Conservation (phyloP, 1,140 invertebrate genomes). For the Callitettix versicolor region DNA sequence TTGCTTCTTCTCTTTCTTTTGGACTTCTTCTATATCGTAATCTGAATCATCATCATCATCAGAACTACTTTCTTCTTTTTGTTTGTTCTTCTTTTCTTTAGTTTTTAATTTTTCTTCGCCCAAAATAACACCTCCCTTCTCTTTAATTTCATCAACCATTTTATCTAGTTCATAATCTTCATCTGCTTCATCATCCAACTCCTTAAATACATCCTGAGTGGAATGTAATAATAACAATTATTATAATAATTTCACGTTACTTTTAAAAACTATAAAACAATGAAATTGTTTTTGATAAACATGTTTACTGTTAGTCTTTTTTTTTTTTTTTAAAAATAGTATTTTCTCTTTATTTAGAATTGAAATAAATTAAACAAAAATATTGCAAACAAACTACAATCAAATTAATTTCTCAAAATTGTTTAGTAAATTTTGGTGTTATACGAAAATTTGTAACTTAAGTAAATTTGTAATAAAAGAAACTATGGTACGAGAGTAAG, state of each 20-base stretch:
- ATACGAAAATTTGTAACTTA: too few relatives aligned
- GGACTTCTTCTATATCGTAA: slow-evolving; percentile 46
- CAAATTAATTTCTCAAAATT: too few relatives aligned
- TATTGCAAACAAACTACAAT: too few relatives aligned
- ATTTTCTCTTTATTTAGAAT: too few relatives aligned
- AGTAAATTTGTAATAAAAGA: too few relatives aligned
- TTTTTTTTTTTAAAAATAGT: too few relatives aligned
- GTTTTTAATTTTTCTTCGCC: slow-evolving; percentile 33
- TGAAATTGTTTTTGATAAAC: too few relatives aligned
- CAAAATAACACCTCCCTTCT: slow-evolving; percentile 51
- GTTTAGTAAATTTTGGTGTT: too few relatives aligned
- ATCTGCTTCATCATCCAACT: slow-evolving; percentile 66
- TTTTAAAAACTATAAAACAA: too few relatives aligned
- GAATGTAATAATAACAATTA: slow-evolving; percentile 11
- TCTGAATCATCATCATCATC: slow-evolving; percentile 35
- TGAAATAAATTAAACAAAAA: too few relatives aligned
- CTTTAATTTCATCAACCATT: slow-evolving; percentile 58
- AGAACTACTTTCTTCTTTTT: slow-evolving; percentile 28
- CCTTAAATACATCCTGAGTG: slow-evolving; percentile 63
- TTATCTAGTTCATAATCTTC: slow-evolving; percentile 80
- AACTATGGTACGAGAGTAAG: too few relatives aligned
- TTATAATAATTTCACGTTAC: background rate
- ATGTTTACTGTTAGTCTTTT: too few relatives aligned
- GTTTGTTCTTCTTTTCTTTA: slow-evolving; percentile 19
- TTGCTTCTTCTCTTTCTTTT: slow-evolving; percentile 5